Evolutionary conservation across 2,113 vertebrate species (phyloP).

Genomic region (Mobula birostris): DNA sequence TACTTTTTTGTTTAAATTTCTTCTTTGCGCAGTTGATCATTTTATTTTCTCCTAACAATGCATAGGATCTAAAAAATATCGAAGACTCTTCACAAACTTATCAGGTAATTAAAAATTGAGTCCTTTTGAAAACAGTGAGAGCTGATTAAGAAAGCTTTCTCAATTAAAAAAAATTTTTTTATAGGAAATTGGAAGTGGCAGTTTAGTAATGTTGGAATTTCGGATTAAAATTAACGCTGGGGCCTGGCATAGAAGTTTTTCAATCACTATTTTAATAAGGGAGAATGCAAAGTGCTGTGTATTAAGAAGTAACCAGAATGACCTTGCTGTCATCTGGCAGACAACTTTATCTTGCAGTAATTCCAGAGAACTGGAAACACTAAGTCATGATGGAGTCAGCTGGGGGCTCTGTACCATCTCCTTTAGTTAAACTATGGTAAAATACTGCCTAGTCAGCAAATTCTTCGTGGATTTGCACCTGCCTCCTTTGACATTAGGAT

Average conservation of each 20-base stretch:
- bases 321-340: neutral
- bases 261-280: neutral
- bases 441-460: neutral
- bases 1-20: neutral
- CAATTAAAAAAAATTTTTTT: neutral
- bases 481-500: neutral
- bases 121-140: neutral
- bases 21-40: neutral
- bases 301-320: neutral
- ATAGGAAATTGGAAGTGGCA: neutral
- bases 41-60: neutral
- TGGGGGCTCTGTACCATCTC: neutral
- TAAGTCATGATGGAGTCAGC: neutral
- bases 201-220: constrained; percentile 2
- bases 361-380: neutral
- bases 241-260: neutral
- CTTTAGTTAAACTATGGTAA: neutral
- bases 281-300: neutral
- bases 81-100: neutral
- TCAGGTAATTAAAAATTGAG: neutral
- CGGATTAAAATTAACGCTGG: neutral
- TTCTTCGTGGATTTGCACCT: neutral
- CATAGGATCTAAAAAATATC: neutral
- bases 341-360: neutral
- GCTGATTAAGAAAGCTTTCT: neutral